phyloP scores from a whole-genome alignment of 2,113 vertebrate species.

The Calidris pygmaea region DNA sequence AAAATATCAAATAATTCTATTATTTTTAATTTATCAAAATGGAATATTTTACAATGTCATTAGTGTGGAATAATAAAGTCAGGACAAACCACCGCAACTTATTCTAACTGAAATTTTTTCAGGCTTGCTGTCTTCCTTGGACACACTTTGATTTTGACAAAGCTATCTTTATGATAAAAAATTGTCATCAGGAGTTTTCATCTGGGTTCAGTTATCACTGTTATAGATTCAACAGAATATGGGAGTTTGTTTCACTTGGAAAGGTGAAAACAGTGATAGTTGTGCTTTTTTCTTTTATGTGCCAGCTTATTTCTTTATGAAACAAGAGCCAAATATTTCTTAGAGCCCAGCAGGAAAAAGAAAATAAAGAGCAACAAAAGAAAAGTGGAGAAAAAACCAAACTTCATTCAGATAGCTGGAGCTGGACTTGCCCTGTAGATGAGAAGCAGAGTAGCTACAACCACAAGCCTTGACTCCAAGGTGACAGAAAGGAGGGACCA shows the following conservation, averaged over 20 bases:
- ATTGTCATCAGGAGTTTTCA: neutral
- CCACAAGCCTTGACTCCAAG: neutral
- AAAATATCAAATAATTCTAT: neutral
- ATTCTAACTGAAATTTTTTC: neutral
- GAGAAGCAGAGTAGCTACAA: neutral
- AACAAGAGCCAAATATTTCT: neutral
- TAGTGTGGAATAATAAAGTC: neutral
- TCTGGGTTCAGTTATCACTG: neutral
- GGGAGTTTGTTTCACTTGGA: neutral
- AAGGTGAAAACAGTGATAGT: neutral
- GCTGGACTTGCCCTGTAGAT: neutral
- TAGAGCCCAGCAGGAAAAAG: neutral
- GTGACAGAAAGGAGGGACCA: neutral
- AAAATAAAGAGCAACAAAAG: neutral
- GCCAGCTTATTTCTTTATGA: neutral
- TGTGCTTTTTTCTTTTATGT: neutral
- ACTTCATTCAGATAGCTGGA: neutral
- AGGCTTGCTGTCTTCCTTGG: neutral
- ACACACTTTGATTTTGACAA: neutral
- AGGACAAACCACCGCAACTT: neutral
- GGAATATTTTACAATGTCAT: neutral
- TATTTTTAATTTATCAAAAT: neutral
- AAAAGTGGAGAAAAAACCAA: neutral
- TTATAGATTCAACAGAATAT: neutral
- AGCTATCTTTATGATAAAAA: neutral